A percentile compares a stretch with the other conserved stretches of the same genome.
Evolutionary conservation across 1,140 invertebrate genomes (phyloP).

Genomic region (Doryteuthis pealeii): DNA sequence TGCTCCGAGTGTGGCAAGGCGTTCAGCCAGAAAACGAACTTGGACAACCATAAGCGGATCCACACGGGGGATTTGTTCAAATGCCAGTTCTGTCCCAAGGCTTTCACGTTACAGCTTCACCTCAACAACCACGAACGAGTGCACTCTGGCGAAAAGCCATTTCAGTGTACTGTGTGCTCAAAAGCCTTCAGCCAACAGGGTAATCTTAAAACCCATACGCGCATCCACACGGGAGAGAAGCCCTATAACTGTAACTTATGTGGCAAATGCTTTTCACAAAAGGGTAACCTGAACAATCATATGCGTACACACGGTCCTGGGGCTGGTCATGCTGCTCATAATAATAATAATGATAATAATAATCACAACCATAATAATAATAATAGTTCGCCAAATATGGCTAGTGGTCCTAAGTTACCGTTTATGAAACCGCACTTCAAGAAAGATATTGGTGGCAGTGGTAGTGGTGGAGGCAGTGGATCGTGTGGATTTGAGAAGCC

Average conservation of each 20-base stretch:
- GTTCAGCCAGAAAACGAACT: neutral
- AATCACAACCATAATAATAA: too few relatives aligned
- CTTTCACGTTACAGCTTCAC: neutral
- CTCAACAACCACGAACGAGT: neutral
- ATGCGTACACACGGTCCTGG: slow-evolving; percentile 53
- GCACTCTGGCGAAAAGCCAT: slow-evolving; percentile 4
- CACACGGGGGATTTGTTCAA: neutral
- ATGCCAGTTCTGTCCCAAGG: neutral
- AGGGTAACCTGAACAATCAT: slow-evolving; percentile 60
- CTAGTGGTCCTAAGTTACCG: too few relatives aligned
- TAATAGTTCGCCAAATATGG: too few relatives aligned
- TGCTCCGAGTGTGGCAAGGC: neutral
- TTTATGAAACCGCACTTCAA: too few relatives aligned
- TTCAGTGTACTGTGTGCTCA: neutral
- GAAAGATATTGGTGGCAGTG: neutral
- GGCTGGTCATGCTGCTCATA: too few relatives aligned
- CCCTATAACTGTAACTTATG: slow-evolving; percentile 45
- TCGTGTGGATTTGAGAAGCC: neutral
- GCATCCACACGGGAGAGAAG: neutral
- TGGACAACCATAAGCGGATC: neutral
- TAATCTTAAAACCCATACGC: neutral
- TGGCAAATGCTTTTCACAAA: slow-evolving; percentile 83
- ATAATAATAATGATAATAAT: too few relatives aligned
- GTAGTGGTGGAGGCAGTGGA: neutral
- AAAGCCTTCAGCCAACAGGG: neutral